phyloP scores from a whole-genome alignment of 2,113 vertebrate genomes.

The Toxotes chatareus region DNA sequence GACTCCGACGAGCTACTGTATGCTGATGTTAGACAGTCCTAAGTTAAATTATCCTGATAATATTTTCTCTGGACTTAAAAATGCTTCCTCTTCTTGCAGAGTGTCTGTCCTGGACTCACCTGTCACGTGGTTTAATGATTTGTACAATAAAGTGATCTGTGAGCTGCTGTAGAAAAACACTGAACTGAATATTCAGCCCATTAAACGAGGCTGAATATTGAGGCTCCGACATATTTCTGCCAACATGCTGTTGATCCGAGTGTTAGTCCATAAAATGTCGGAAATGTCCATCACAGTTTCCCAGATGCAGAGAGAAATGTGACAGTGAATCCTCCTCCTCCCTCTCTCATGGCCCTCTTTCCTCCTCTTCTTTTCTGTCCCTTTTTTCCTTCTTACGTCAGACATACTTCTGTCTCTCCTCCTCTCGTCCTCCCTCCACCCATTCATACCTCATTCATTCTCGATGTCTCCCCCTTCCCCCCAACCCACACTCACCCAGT shows the following conservation, averaged over 20 bases:
- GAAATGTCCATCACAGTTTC: too few species aligned
- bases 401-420: not conserved
- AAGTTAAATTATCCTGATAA: not conserved
- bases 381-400: not conserved
- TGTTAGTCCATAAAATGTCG: too few species aligned
- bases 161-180: not conserved
- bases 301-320: too few species aligned
- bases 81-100: not conserved
- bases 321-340: not conserved
- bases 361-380: not conserved
- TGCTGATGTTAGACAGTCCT: not conserved
- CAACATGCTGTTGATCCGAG: not conserved
- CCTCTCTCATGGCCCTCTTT: not conserved
- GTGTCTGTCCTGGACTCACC: not conserved
- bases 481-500: not conserved
- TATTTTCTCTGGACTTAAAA: not conserved
- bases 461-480: not conserved
- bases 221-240: not conserved
- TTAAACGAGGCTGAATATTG: not conserved
- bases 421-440: not conserved
- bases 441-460: slow-evolving; percentile 17
- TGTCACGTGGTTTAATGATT: not conserved
- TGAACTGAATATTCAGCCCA: not conserved
- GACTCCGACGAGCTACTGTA: not conserved
- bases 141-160: not conserved